Evolutionary conservation across 2,888 invertebrate species (phyloP).

Genomic region (Andrena hattorfiana): DNA sequence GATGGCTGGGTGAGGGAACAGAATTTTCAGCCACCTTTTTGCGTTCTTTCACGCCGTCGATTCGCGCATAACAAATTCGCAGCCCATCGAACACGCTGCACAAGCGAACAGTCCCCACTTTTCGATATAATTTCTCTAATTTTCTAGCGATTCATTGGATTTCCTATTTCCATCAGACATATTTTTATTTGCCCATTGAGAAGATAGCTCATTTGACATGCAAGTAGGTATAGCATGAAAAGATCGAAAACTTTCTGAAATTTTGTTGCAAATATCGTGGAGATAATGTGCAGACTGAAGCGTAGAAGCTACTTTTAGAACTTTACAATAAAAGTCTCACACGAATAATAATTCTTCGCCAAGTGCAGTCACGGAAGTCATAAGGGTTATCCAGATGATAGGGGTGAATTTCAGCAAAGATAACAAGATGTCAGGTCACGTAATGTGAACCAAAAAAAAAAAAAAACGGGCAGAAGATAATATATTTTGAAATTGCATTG

Average conservation of each 20-base stretch:
- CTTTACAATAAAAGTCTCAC: too few species aligned
- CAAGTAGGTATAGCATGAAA: too few species aligned
- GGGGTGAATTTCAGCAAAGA: too few species aligned
- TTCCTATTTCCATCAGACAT: background rate
- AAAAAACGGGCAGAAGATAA: background rate
- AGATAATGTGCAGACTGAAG: too few species aligned
- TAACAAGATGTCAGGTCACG: slow-evolving; percentile 2
- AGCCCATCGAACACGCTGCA: background rate
- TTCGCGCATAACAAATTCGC: slow-evolving; percentile 17
- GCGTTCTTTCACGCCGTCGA: slow-evolving; percentile 14
- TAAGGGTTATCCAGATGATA: too few species aligned
- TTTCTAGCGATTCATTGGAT: background rate
- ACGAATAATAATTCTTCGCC: too few species aligned
- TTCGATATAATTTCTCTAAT: background rate
- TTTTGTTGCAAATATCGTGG: too few species aligned
- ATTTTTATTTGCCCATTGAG: background rate
- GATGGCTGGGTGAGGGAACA: background rate
- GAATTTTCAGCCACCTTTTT: slow-evolving; percentile 9
- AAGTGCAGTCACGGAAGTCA: too few species aligned
- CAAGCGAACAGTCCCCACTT: background rate
- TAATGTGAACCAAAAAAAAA: background rate
- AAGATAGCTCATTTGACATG: background rate
- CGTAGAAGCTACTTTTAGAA: too few species aligned
- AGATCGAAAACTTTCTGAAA: too few species aligned
- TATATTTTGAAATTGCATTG: slow-evolving; percentile 2